Percentiles rank a stretch among this genome's conserved stretches.
Conservation (phyloP, 1,140 invertebrate species). For the Anthonomus grandis region DNA sequence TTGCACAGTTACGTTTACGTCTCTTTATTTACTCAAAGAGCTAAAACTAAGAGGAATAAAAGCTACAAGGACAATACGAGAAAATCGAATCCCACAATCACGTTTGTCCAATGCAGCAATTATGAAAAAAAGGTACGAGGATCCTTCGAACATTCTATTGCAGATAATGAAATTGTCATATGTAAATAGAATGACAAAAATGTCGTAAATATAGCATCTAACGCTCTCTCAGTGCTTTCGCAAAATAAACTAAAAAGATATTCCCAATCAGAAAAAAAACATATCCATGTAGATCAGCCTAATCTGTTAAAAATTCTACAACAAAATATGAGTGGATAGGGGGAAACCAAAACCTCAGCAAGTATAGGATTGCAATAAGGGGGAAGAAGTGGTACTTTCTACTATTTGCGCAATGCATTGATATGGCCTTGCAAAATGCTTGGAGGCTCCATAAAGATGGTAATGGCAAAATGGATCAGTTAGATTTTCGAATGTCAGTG, state of each 20-base stretch:
- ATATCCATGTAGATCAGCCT: constrained; percentile 38
- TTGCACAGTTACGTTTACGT: too few relatives aligned
- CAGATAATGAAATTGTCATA: constrained; percentile 4
- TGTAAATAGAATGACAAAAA: constrained; percentile 9
- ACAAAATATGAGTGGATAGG: too few relatives aligned
- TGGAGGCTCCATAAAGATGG: not conserved
- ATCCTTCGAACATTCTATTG: too few relatives aligned
- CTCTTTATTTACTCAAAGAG: constrained; percentile 1
- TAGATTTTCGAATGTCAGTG: not conserved
- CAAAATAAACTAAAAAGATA: constrained; percentile 28
- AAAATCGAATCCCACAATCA: not conserved
- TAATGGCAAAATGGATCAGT: not conserved
- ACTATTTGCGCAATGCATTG: constrained; percentile 24
- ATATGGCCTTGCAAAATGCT: constrained; percentile 7
- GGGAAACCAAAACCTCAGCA: constrained; percentile 18
- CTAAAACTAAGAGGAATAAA: not conserved
- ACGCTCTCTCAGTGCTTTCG: constrained; percentile 39
- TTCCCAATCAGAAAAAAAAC: constrained; percentile 32
- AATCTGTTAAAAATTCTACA: too few relatives aligned
- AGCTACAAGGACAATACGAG: constrained; percentile 7
- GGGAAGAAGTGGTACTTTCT: constrained; percentile 31
- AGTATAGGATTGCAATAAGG: constrained; percentile 21
- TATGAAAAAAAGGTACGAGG: constrained; percentile 2
- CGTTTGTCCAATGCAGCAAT: not conserved
- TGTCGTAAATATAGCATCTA: constrained; percentile 29